phyloP scores from a whole-genome alignment of 2,113 vertebrate genomes.

The Aspiorhynchus laticeps region DNA sequence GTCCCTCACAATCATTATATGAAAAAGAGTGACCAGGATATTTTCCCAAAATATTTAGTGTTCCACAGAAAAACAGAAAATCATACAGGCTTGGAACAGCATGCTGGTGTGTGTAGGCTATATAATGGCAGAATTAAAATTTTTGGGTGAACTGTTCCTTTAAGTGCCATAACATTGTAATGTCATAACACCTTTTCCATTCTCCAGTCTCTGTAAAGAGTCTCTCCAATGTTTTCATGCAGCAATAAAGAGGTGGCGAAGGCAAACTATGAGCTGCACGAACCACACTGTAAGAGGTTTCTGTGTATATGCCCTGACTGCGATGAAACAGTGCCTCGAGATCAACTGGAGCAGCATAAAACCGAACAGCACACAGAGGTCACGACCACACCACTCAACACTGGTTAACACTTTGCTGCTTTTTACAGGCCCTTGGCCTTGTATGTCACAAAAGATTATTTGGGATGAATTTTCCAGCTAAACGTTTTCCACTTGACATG shows the following conservation, averaged over 20 bases:
- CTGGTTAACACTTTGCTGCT: not conserved
- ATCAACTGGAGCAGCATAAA: slow-evolving; percentile 70
- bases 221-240: not conserved
- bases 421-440: not conserved
- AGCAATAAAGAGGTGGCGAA: slow-evolving; percentile 78
- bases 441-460: not conserved
- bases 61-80: not conserved
- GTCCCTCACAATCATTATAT: not conserved
- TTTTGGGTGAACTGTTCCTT: not conserved
- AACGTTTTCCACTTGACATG: not conserved
- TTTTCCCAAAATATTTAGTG: not conserved
- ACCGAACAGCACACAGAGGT: slow-evolving; percentile 75
- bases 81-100: not conserved
- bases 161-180: not conserved
- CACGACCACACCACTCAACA: not conserved
- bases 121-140: not conserved
- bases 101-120: not conserved
- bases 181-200: not conserved
- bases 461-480: not conserved
- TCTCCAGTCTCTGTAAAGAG: not conserved
- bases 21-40: not conserved
- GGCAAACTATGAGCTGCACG: slow-evolving; percentile 77
- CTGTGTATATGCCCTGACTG: slow-evolving; percentile 76
- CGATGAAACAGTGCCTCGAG: slow-evolving; percentile 66
- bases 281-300: slow-evolving; percentile 79